Evolutionary conservation across 35 echinoderm and acorn worm genomes (phyloP), one percentile per base, ranked within the genome.

Genomic region (Apostichopus californicus): DNA sequence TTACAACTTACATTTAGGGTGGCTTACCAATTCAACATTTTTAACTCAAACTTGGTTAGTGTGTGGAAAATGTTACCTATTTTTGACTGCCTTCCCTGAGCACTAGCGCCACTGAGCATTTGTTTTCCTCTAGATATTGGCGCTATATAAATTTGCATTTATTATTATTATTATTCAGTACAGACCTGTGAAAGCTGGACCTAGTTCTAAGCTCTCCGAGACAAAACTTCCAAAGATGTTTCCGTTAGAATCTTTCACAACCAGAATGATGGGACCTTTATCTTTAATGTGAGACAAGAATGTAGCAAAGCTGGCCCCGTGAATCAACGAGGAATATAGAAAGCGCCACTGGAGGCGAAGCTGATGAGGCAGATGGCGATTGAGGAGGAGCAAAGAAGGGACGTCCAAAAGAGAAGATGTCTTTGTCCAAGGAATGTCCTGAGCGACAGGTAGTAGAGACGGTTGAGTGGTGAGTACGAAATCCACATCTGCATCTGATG

Each of bases 271-370:
- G 20, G 97, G 97, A 58, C 97, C 97, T 59, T 93, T 92, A 28
- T 90, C 60, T 5, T 54, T 86, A 53, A 99, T 95, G 23, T 96
- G 89, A 8, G 91, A 68, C 12, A 95, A 57, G 66, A 99, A 89
- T 3, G 97, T 99, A 8, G 95, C 93, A 93, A 96, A 99, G 79
- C 97, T 99, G 25, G 91, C 95, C 1, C 97, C 97, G 79, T 98
- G 95, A 46, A 93, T 34, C 14, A 78, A 25, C 18, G 95, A 93
- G 0, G 97, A 93, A 70, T 93, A 99, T 11, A 93, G 77, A 65
- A 96, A 95, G 10, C 95, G 26, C 95, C 97, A 96, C 82, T 94
- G 78, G 46, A 73, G 57, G 9, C 90, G 73, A 6, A 95, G 73
- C 71, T 94, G 90, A 53, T 95, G 93, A 25, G 97, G 97, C 22